phyloP scores from a whole-genome alignment of 30 jellyfish, hydroid and myxozoan genomes.

The Mastigias papua region DNA sequence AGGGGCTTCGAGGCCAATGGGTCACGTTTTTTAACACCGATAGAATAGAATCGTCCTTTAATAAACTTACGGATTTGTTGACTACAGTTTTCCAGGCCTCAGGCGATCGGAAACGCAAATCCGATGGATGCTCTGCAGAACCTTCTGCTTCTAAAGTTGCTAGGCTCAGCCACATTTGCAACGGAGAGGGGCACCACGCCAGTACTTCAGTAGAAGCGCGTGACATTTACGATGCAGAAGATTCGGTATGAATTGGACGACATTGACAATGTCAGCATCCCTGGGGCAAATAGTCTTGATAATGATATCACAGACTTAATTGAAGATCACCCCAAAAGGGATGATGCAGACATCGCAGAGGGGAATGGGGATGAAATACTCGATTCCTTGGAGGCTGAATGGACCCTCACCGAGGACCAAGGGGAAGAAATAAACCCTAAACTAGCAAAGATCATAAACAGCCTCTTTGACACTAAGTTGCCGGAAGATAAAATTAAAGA shows the following conservation, averaged over 20 bases:
- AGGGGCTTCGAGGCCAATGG: too few relatives aligned
- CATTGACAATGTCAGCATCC: slow-evolving; percentile 7
- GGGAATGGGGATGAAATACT: slow-evolving; percentile 19
- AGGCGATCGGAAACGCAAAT: background rate
- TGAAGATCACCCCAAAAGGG: slow-evolving; percentile 23
- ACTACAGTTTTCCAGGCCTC: background rate
- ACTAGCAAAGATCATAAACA: slow-evolving; percentile 31
- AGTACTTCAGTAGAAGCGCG: background rate
- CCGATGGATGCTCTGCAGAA: background rate
- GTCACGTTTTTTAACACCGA: background rate
- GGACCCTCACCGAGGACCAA: slow-evolving; percentile 14
- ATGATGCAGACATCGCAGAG: slow-evolving; percentile 13
- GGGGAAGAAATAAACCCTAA: slow-evolving; percentile 15
- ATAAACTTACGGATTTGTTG: background rate
- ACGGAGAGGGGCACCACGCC: slow-evolving; percentile 14
- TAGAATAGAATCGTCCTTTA: background rate
- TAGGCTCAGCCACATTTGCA: background rate
- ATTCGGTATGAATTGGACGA: background rate
- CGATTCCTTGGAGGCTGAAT: slow-evolving; percentile 24
- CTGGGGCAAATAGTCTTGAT: slow-evolving; percentile 35
- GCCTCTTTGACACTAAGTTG: slow-evolving; percentile 8
- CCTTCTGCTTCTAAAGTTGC: background rate
- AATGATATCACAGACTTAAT: slow-evolving; percentile 6
- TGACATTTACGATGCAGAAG: slow-evolving; percentile 17
- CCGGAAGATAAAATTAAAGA: slow-evolving; percentile 13